A percentile compares a stretch with the other conserved stretches of the same genome.
Conservation (phyloP, 2,797 vertebrate species). For the Clarias fuscus region DNA sequence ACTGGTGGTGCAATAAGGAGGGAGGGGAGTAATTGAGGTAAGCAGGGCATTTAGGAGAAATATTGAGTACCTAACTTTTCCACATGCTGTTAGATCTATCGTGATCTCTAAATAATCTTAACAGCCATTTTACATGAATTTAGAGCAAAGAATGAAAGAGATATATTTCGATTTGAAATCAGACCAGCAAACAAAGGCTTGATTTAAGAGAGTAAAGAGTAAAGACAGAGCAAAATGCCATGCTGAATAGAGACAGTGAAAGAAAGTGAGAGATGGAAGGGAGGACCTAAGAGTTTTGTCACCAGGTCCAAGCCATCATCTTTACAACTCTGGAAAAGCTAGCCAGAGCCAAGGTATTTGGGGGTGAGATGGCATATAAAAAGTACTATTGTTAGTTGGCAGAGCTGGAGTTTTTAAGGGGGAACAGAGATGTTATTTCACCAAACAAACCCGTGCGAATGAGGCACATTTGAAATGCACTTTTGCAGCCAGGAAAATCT, state of each 20-base stretch:
- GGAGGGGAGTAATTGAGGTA: neutral
- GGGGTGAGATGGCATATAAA: constrained; percentile 57
- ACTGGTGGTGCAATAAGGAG: neutral
- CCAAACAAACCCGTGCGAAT: constrained; percentile 71
- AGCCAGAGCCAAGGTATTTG: constrained; percentile 51
- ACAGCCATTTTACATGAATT: constrained; percentile 18
- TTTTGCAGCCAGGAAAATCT: constrained; percentile 82
- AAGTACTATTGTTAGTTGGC: constrained; percentile 60
- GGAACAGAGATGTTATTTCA: constrained; percentile 80
- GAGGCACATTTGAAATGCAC: constrained; percentile 74
- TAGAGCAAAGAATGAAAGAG: constrained; percentile 47
- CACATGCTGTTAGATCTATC: neutral
- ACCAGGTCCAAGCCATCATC: constrained; percentile 33
- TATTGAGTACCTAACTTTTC: neutral
- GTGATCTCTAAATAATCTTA: neutral
- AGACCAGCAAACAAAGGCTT: neutral
- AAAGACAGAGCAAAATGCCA: constrained; percentile 49
- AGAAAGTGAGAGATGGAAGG: constrained; percentile 30
- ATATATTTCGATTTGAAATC: constrained; percentile 15
- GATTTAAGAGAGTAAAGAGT: constrained; percentile 37
- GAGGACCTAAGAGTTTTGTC: constrained; percentile 25
- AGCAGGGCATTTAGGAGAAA: neutral
- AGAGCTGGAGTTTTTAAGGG: constrained; percentile 57
- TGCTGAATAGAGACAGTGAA: constrained; percentile 38
- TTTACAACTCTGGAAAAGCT: constrained; percentile 60